Base-by-base conservation (phyloP, 1,140 invertebrate species). In the Mesaphorura yosii region DNA sequence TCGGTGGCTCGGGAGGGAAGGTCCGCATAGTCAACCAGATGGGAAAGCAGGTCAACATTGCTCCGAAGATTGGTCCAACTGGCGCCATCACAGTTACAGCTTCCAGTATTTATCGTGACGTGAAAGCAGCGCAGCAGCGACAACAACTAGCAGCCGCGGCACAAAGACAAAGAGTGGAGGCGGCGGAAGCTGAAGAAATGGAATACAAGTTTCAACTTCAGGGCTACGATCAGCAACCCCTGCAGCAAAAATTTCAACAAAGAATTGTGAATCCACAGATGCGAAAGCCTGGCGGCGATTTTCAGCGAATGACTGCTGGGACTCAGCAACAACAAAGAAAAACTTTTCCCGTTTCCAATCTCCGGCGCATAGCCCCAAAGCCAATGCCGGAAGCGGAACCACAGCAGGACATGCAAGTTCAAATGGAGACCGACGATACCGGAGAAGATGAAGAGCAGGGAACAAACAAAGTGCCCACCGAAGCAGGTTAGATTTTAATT, bases 331-430 rank as follows among this genome's bases (percentile, higher is more conserved):
- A 5, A 48, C 4, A 17, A 31, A 31, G 29, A 48, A 23, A 27
- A 46, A 46, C 25, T 27, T 27, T 42, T 27, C 19, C 10, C 22
- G 6, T 48, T 31, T n/a, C 6, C 3, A 48, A 48, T 29, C 27
- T 50, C 22, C 29, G 48, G 12, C 48, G 31, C 6, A 50, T 50
- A 15, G 31, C 34, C 15, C 48, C 48, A 12, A 50, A 50, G 26
- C 48, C 48, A 20, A 12, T 38, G 6, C 14, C n/a, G 3, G 31
- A 39, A 4, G 17, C n/a, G 15, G 10, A 48, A 22, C 20, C 26
- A 39, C 48, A 27, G 3, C 48, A 37, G 28, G 14, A 39, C 17
- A 37, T n/a, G 14, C 29, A 50, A 39, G 40, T 38, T 25, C 29
- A 38, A 15, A 17, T 50, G 14, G 48, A 50, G 14, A 27, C 25